Conservation (phyloP, 2,888 invertebrate species). For the Cosmopolites sordidus region DNA sequence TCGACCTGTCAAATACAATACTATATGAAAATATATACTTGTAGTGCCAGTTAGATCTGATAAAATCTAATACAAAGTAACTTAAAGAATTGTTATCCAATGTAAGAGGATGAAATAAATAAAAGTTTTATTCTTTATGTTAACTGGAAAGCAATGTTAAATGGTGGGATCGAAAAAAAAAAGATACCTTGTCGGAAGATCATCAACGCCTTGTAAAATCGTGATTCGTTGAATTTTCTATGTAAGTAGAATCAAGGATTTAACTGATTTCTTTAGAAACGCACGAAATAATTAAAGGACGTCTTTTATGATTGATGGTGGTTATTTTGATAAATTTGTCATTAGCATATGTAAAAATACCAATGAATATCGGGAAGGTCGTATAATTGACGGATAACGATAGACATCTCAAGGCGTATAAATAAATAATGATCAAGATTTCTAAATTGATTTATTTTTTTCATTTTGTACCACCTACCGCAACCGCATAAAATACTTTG, state of each 20-base stretch:
- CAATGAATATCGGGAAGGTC: conserved; percentile 19
- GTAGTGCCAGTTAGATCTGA: too few relatives aligned
- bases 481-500: conserved; percentile 2
- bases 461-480: conserved; percentile 3
- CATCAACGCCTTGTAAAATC: too few relatives aligned
- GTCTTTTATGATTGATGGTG: conserved; percentile 18
- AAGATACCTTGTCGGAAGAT: too few relatives aligned
- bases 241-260: conserved; percentile 20
- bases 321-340: conserved; percentile 23
- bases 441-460: conserved; percentile 17
- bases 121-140: too few relatives aligned
- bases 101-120: too few relatives aligned
- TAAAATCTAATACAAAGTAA: too few relatives aligned
- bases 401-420: conserved; percentile 21
- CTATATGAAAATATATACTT: too few relatives aligned
- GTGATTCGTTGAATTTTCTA: not conserved
- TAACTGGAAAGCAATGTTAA: too few relatives aligned
- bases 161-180: too few relatives aligned
- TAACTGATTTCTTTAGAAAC: conserved; percentile 17
- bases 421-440: conserved; percentile 19
- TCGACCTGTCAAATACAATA: too few relatives aligned
- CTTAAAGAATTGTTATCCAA: too few relatives aligned
- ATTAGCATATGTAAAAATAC: conserved; percentile 22
- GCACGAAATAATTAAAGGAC: conserved; percentile 17
- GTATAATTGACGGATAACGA: conserved; percentile 21